These are phyloP conservation scores for Glandiceps talaboti DNA, from an alignment of 53 echinoderm and acorn worm genomes.

Conservation along the genomic window DNA sequence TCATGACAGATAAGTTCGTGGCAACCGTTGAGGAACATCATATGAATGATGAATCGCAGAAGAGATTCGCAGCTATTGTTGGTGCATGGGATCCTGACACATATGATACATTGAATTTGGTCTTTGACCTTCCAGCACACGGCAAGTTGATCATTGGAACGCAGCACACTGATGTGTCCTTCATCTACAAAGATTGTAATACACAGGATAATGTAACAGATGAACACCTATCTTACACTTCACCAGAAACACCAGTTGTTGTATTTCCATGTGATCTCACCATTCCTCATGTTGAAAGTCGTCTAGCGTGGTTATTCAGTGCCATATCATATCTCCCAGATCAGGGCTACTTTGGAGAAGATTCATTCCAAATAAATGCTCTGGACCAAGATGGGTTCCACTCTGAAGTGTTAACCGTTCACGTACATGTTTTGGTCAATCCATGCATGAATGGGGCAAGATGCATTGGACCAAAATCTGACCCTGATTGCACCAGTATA, in stretches of 20 bases:
- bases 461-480: constrained; percentile 2
- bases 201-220: neutral
- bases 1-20: no score
- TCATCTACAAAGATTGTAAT: constrained; percentile 2
- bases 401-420: constrained; percentile 15
- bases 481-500: constrained; percentile 17
- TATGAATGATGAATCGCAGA: constrained; percentile 17
- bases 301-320: constrained; percentile 13
- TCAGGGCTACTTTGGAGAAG: constrained; percentile 19
- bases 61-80: constrained; percentile 9
- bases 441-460: neutral
- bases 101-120: constrained; percentile 10
- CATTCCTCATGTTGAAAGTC: neutral
- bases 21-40: constrained; percentile 9
- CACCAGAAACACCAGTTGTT: neutral
- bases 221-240: neutral
- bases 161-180: constrained; percentile 3
- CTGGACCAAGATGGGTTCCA: constrained; percentile 11
- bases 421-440: constrained; percentile 4
- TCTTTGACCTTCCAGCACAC: constrained; percentile 6
- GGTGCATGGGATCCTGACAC: constrained; percentile 37
- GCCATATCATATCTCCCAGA: constrained; percentile 23
- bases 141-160: constrained; percentile 9
- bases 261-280: constrained; percentile 16
- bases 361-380: constrained; percentile 19